Conservation (phyloP, 2,113 vertebrate species). For the Bos javanicus region DNA sequence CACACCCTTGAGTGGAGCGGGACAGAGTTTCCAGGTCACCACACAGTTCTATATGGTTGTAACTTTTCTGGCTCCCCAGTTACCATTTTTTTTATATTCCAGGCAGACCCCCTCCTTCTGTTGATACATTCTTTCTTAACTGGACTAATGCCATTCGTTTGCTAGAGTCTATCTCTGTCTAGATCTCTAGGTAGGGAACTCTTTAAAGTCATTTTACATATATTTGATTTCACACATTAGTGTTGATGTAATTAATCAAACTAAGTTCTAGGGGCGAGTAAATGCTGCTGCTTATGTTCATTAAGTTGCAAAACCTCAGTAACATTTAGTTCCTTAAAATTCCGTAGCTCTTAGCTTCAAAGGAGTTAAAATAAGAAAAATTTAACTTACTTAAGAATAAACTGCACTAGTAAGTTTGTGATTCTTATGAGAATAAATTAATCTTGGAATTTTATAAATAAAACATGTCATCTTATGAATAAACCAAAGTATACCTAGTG, state of each 20-base stretch:
- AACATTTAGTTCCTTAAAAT: conserved; percentile 29
- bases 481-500: neutral
- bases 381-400: conserved; percentile 27
- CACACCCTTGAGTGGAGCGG: neutral
- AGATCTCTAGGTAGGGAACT: neutral
- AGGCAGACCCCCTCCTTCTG: neutral
- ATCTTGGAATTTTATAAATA: conserved; percentile 44
- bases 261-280: neutral
- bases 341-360: neutral
- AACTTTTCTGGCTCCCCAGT: neutral
- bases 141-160: neutral
- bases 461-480: neutral
- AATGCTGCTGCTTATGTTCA: neutral
- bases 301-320: neutral
- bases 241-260: conserved; percentile 18
- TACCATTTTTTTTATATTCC: neutral
- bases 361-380: neutral
- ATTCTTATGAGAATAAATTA: neutral
- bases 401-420: neutral
- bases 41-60: neutral
- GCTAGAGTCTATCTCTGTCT: neutral
- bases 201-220: conserved; percentile 8
- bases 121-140: neutral
- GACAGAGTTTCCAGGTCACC: neutral
- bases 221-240: conserved; percentile 32